Base-by-base conservation (phyloP, 2,113 vertebrate species). In the Zapus hudsonius region DNA sequence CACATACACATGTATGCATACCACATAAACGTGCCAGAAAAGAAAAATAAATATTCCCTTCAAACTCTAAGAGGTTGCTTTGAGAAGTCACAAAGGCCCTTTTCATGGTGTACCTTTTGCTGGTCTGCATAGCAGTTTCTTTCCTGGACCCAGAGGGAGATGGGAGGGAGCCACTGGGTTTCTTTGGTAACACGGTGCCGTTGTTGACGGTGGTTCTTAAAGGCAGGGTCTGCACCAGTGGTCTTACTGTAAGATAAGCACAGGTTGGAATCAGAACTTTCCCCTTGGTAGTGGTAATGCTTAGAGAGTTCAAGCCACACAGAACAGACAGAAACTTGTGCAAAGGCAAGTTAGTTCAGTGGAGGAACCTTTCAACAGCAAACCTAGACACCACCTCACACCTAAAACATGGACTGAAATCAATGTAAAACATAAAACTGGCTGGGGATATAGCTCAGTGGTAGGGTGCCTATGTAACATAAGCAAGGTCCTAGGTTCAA, bases 131-230 rank as follows among this genome's bases (percentile, higher is more conserved):
- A 91, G 97, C 79, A 63, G 95, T 96, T 86, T 99, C 99, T 96
- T 99, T 99, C 97, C 99, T 99, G 97, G 98, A 97, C 96, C 99
- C 99, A 16, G 99, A 99, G 3, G 99, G 99, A 47, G 99, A 99
- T 25, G 99, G 99, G 84, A 99, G 98, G 89, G 98, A 99, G 94
- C 98, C 97, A 63, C 98, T 98, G 66, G 98, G 97, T 97, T 99
- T 99, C 99, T 99, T 99, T 99, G 99, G 99, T 98, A 99, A 97
- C 96, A 99, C 98, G 52, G 99, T 99, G 95, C 99, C 99, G 61
- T 99, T 99, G 98, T 99, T 99, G 92, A 99, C 98, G 25, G 98
- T 98, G 94, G 98, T 98, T 97, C 99, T 98, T 94, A 99, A 96
- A 25, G 99, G 99, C 97, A 99, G 97, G 69, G 99, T 98, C 97